phyloP scores from a whole-genome alignment of 2,113 vertebrate species.

The Sorex araneus region DNA sequence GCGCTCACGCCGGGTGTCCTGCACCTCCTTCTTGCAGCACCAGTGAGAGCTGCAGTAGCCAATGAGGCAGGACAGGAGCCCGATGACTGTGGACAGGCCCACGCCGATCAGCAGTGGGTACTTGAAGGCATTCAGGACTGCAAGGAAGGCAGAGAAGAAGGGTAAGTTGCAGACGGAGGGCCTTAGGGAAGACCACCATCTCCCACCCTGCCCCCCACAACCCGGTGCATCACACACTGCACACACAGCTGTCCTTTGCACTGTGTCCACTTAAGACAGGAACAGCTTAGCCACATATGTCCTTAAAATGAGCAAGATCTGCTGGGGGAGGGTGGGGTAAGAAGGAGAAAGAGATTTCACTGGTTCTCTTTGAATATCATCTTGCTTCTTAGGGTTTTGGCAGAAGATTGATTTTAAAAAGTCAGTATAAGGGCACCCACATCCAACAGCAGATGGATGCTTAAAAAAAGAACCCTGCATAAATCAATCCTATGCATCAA shows the following conservation, averaged over 20 bases:
- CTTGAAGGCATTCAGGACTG: slow-evolving; percentile 97
- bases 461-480: slow-evolving; percentile 52
- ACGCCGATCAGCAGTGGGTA: slow-evolving; percentile 95
- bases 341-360: not conserved
- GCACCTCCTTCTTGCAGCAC: slow-evolving; percentile 94
- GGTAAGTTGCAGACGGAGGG: not conserved
- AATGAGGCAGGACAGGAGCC: slow-evolving; percentile 95
- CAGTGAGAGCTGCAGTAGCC: slow-evolving; percentile 95
- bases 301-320: slow-evolving; percentile 18
- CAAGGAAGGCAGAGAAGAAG: slow-evolving; percentile 51
- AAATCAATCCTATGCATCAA: slow-evolving; percentile 73
- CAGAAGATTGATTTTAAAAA: slow-evolving; percentile 81
- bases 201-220: not conserved
- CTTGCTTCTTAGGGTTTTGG: slow-evolving; percentile 82
- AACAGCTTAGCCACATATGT: not conserved
- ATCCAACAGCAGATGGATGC: slow-evolving; percentile 75
- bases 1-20: slow-evolving; percentile 91
- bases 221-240: not conserved
- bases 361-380: slow-evolving; percentile 77
- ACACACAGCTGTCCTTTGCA: too few species aligned
- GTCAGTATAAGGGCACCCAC: slow-evolving; percentile 79
- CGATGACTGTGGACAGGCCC: slow-evolving; percentile 91
- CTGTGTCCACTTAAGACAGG: not conserved
- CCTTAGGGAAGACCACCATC: rapidly evolving
- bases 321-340: not conserved